These are phyloP conservation scores for Siniperca obscura DNA, from an alignment of 2,797 vertebrate species.

Conservation along the genomic window DNA sequence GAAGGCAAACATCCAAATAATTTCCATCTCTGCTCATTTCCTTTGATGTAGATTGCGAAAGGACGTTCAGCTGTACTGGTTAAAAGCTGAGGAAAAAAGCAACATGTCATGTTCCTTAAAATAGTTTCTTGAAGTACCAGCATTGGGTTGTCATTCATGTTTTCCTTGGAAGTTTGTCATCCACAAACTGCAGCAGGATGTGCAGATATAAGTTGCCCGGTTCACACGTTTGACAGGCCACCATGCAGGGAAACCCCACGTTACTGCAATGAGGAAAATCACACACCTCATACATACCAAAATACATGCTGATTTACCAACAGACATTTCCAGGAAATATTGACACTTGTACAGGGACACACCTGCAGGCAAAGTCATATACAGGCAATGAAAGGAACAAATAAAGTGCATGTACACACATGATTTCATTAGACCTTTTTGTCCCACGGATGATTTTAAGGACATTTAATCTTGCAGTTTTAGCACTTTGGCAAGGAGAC, in stretches of 20 bases:
- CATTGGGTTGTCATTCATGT: background rate
- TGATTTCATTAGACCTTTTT: background rate
- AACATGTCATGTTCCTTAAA: background rate
- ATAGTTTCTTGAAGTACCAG: background rate
- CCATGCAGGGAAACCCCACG: constrained; percentile 54
- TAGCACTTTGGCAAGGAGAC: background rate
- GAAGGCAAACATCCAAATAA: constrained; percentile 8
- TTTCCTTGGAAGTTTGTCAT: constrained; percentile 37
- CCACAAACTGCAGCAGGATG: background rate
- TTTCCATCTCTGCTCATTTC: background rate
- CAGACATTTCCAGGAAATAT: constrained; percentile 24
- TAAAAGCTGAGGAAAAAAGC: background rate
- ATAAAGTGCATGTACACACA: background rate
- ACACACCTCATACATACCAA: constrained; percentile 27
- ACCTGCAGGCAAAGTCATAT: background rate
- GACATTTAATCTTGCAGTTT: background rate
- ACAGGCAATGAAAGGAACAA: background rate
- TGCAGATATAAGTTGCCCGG: constrained; percentile 18
- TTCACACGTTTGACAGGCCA: constrained; percentile 52
- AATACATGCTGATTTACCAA: constrained; percentile 25
- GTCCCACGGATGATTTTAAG: background rate
- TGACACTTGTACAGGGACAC: constrained; percentile 23
- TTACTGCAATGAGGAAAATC: constrained; percentile 38
- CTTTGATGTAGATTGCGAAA: constrained; percentile 20
- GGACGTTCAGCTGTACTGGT: background rate